A percentile compares a stretch with the other conserved stretches of the same genome.
Evolutionary conservation across 2,113 vertebrate species (phyloP).

Genomic region (Neofelis nebulosa): DNA sequence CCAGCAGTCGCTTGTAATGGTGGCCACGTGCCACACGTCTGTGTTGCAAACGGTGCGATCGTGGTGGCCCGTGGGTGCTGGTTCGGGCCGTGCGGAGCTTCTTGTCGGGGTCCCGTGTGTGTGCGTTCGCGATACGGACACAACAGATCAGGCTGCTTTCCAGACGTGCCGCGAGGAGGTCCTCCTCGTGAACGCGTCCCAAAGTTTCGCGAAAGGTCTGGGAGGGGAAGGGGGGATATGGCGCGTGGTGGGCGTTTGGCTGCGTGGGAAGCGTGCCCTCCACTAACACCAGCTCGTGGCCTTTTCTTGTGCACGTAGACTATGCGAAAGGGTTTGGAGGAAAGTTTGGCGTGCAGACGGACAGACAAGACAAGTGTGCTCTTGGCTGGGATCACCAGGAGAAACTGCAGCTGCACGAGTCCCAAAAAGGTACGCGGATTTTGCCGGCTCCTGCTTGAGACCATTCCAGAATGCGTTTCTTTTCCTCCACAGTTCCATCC

Average conservation of each 20-base stretch:
- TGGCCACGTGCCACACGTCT: rapidly evolving
- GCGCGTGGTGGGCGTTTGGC: too few relatives aligned
- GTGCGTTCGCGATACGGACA: rapidly evolving
- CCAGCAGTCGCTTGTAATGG: rapidly evolving
- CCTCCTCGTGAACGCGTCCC: rapidly evolving
- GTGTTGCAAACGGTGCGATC: not conserved
- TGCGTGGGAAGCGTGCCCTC: rapidly evolving
- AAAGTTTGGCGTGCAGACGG: constrained; percentile 97
- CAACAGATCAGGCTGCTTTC: not conserved
- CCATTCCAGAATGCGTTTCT: rapidly evolving
- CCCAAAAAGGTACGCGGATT: constrained; percentile 92
- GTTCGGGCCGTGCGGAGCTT: not conserved
- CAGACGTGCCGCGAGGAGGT: rapidly evolving
- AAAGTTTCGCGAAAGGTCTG: rapidly evolving
- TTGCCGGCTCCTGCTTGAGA: rapidly evolving
- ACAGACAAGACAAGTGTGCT: constrained; percentile 97
- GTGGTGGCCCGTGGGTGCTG: rapidly evolving
- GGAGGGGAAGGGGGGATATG: not conserved
- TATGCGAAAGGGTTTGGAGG: constrained; percentile 98
- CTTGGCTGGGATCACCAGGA: constrained; percentile 99
- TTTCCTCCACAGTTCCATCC: rapidly evolving
- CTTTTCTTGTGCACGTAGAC: constrained; percentile 86
- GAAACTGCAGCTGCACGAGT: constrained; percentile 95
- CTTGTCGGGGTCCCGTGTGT: rapidly evolving
- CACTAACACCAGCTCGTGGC: constrained; percentile 40